These are phyloP conservation scores for Pangasius macronema DNA, from an alignment of 2,797 vertebrate genomes.

Conservation along the genomic window DNA sequence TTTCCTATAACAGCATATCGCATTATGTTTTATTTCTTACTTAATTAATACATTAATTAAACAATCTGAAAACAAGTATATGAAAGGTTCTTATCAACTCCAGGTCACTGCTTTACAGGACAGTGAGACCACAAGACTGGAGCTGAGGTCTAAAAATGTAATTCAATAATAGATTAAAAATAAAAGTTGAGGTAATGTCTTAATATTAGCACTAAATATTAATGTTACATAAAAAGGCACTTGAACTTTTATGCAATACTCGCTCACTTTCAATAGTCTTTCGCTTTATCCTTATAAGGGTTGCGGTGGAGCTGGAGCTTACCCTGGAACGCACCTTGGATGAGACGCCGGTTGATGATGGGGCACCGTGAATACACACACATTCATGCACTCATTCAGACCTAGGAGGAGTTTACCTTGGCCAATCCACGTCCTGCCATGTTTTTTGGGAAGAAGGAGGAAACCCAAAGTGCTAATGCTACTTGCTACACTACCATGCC, in stretches of 20 bases:
- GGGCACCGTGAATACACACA: background rate
- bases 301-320: background rate
- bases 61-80: background rate
- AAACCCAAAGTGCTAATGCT: background rate
- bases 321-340: background rate
- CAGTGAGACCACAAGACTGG: background rate
- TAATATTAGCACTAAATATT: background rate
- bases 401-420: background rate
- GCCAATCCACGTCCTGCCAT: background rate
- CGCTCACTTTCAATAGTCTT: background rate
- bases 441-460: background rate
- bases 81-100: background rate
- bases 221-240: background rate
- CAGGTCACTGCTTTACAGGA: background rate
- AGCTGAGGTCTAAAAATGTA: background rate
- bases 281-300: background rate
- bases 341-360: background rate
- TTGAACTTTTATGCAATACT: background rate
- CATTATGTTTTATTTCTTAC: background rate
- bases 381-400: background rate
- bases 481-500: background rate
- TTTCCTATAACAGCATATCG: background rate
- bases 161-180: background rate
- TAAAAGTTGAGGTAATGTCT: background rate
- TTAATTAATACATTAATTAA: background rate